A percentile compares a stretch with the other conserved stretches of the same genome.
These are phyloP conservation scores for Drosophila erecta DNA, from an alignment of 1,140 invertebrate genomes.

Conservation along the genomic window DNA sequence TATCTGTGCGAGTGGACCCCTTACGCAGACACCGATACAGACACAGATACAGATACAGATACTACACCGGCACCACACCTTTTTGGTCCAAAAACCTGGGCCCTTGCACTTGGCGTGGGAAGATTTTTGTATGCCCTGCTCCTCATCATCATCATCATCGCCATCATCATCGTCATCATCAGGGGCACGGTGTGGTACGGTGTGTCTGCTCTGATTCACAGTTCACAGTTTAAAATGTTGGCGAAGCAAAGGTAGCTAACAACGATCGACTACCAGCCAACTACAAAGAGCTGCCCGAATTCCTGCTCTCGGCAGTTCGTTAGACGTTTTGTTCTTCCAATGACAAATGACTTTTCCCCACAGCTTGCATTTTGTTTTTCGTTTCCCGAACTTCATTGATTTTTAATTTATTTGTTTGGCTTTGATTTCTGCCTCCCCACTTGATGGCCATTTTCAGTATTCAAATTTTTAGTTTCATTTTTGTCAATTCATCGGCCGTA, in stretches of 20 bases:
- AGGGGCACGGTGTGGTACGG: constrained; percentile 14
- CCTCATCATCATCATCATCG: constrained; percentile 18
- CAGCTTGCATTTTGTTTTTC: constrained; percentile 20
- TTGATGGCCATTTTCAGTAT: constrained; percentile 33
- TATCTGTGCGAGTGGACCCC: constrained; percentile 38
- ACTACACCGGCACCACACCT: constrained; percentile 61
- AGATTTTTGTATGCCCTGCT: constrained; percentile 75
- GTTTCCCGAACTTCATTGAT: constrained; percentile 68
- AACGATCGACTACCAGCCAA: constrained; percentile 45
- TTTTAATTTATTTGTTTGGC: constrained; percentile 81
- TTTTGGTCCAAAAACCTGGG: constrained; percentile 62
- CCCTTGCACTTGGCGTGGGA: constrained; percentile 83
- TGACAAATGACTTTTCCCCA: constrained; percentile 78
- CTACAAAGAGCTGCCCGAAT: constrained; percentile 64
- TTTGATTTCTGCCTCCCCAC: constrained; percentile 64
- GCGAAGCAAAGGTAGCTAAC: constrained; percentile 52
- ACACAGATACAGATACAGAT: constrained; percentile 14
- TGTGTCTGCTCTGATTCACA: constrained; percentile 77
- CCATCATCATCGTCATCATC: background rate
- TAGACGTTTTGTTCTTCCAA: constrained; percentile 79
- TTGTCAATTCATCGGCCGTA: constrained; percentile 71
- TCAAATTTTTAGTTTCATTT: constrained; percentile 43
- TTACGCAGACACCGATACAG: constrained; percentile 20
- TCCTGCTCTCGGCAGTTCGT: constrained; percentile 60
- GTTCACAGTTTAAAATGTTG: constrained; percentile 71